Evolutionary conservation across 2,113 vertebrate genomes (phyloP), one percentile per base, ranked within the genome.

Genomic region (Bagarius yarrelli): DNA sequence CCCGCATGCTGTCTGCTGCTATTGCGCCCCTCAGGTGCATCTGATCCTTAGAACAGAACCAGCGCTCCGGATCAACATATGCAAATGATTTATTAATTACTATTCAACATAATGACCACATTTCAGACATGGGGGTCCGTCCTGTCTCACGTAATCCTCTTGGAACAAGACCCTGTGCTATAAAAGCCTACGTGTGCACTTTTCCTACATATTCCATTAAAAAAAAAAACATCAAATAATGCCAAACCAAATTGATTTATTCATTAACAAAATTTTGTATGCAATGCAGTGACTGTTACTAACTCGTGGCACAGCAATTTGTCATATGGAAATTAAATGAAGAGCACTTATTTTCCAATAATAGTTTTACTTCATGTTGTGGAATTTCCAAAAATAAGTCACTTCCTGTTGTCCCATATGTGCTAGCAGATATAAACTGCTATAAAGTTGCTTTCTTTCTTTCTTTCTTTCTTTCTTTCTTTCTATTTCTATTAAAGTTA

Each of bases 61-160:
- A 95, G 95, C 95, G 95, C 95, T 95, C 95, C 92, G 94, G 95
- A 92, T 97, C 94, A 94, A 95, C 94, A 93, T 96, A 94, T 95
- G 95, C 96, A 97, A 97, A 98, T 96, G 96, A 94, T 92, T 97
- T 98, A 97, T 98, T 98, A 98, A 98, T 98, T 98, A 98, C 95
- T 95, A 95, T 95, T 78, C 81, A 94, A 89, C 95, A 96, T 95
- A 96, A 95, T 95, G 95, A 94, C 95, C 91, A 93, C 92, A 92
- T 94, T 90, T 91, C 90, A 94, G 92, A 94, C 95, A 95, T 95
- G 94, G 95, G 95, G 94, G 89, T n/a, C 81, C 94, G 91, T 36
- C 71, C 91, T 91, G 88, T 87, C 88, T 91, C 91, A 93, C 90
- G 90, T 86, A 89, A 47, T 89, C 89, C 90, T 86, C 78, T 86